Evolutionary conservation across 1,140 invertebrate genomes (phyloP), one percentile per base, ranked within the genome.

Genomic region (Panagrolaimus sp.): DNA sequence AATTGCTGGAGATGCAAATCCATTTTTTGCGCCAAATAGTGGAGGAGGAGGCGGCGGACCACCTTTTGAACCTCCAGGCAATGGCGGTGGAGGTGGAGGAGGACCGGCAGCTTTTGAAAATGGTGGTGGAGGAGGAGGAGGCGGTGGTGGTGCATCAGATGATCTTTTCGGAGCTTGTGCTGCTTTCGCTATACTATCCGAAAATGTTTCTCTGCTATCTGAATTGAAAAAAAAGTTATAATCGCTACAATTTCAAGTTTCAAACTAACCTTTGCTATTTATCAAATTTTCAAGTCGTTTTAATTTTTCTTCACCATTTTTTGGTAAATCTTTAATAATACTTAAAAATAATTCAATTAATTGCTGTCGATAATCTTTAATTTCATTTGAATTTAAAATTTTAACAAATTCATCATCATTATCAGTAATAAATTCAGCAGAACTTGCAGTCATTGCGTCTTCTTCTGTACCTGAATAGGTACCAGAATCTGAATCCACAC

Each of bases 391-490:
- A 20, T 16, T 57, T 11, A 57, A 27, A 20, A 57, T 9, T 13
- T 57, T 57, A 13, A 57, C 20, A 25, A 57, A 25, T 27, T 57
- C 51, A n/a, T n/a, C n/a, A 11, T 57, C 51, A 20, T 57, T 27
- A 57, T 27, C 20, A 25, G 20, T 27, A 16, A 20, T 57, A 5
- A 20, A 9, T 13, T 57, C 27, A 16, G 20, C 20, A 11, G 51
- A 4, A 7, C 31, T 38, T 38, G 31, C 31, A 38, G 31, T 57
- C 51, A 57, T 57, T 57, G 51, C 20, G 20, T 57, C 51, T 20
- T 57, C 51, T 57, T 57, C 51, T 57, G 51, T 57, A 27, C 51
- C 51, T 20, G 51, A 57, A 27, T 25, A 57, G 20, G 51, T 25
- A 57, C 51, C 51, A 57, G 51, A 57, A 57, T 57, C 51, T 20